Evolutionary conservation across 2,888 invertebrate genomes (phyloP).

Genomic region (Acleris literana): DNA sequence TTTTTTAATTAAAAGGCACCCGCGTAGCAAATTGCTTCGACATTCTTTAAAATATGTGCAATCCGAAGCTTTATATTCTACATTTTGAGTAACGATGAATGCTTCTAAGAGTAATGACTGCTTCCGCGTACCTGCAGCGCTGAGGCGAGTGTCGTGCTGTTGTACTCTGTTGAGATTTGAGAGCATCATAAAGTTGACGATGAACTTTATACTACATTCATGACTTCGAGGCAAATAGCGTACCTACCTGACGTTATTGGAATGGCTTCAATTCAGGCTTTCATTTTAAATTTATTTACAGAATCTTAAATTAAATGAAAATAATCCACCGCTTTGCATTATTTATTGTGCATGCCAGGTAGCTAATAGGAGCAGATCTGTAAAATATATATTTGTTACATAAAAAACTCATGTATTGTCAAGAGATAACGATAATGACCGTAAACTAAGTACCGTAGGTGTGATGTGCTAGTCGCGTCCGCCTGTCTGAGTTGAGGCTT

Average conservation of each 20-base stretch:
- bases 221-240: slow-evolving; percentile 35
- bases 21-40: slow-evolving; percentile 80
- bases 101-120: slow-evolving; percentile 71
- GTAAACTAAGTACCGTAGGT: not conserved
- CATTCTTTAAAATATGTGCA: slow-evolving; percentile 68
- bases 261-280: slow-evolving; percentile 81
- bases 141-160: slow-evolving; percentile 58
- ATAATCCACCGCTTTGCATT: slow-evolving; percentile 80
- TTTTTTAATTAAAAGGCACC: slow-evolving; percentile 80
- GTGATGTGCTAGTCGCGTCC: slow-evolving; percentile 38
- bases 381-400: slow-evolving; percentile 55
- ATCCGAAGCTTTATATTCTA: slow-evolving; percentile 73
- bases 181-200: slow-evolving; percentile 72
- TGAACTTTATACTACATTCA: slow-evolving; percentile 48
- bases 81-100: slow-evolving; percentile 61
- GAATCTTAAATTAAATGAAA: slow-evolving; percentile 58
- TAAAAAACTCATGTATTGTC: slow-evolving; percentile 27
- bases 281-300: slow-evolving; percentile 69
- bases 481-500: slow-evolving; percentile 49
- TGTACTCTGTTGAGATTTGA: slow-evolving; percentile 62
- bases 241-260: slow-evolving; percentile 66
- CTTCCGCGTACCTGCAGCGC: slow-evolving; percentile 76
- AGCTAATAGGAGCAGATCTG: slow-evolving; percentile 70
- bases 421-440: not conserved
- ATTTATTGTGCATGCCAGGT: slow-evolving; percentile 80